A percentile compares a stretch with the other conserved stretches of the same genome.
Evolutionary conservation across 2,797 vertebrate species (phyloP).

Genomic region (Notolepis coatsorum): DNA sequence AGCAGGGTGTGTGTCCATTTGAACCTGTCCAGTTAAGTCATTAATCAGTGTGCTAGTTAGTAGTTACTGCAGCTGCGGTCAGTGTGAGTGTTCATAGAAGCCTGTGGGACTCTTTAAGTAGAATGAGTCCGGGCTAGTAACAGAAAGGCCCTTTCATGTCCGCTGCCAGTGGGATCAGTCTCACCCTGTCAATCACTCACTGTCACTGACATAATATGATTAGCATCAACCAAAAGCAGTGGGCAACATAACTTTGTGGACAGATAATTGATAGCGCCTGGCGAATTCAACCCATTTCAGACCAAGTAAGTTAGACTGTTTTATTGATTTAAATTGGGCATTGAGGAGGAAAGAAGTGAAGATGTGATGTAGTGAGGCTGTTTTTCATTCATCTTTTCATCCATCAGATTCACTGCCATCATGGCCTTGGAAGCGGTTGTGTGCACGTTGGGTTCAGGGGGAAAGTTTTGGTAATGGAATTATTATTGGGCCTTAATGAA

Average conservation of each 20-base stretch:
- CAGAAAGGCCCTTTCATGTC: not conserved
- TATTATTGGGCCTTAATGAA: constrained; percentile 10
- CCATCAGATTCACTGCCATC: not conserved
- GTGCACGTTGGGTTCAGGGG: constrained; percentile 4
- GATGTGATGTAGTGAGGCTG: not conserved
- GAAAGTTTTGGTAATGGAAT: constrained; percentile 50
- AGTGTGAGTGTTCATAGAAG: not conserved
- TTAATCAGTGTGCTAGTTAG: no score
- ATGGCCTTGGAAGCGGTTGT: not conserved
- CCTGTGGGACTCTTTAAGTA: not conserved
- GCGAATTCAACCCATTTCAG: not conserved
- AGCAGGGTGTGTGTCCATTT: no score
- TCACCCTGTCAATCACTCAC: constrained; percentile 17
- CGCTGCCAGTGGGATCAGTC: not conserved
- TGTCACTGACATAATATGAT: not conserved
- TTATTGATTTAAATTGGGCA: not conserved
- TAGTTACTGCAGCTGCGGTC: not conserved
- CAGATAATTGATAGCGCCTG: not conserved
- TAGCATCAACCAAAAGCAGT: not conserved
- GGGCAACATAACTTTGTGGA: not conserved
- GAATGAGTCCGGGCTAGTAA: not conserved
- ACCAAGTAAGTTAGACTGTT: not conserved
- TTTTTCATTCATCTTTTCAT: not conserved
- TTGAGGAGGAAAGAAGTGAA: not conserved
- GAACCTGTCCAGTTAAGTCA: no score